Evolutionary conservation across 2,797 vertebrate genomes (phyloP).

Genomic region (Morus bassanus): DNA sequence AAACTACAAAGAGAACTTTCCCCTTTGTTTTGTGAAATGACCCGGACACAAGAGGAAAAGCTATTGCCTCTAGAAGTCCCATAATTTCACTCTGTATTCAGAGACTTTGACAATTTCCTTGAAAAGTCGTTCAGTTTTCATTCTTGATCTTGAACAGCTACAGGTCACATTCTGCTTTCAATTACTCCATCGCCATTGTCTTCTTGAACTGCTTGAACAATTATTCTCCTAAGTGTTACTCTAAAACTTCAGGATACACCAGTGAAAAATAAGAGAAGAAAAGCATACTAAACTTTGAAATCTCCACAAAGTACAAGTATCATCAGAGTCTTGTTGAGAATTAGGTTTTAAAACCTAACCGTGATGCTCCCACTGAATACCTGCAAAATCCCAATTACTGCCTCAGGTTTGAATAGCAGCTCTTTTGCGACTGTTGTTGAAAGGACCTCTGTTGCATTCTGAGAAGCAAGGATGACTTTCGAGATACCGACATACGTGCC

Average conservation of each 20-base stretch:
- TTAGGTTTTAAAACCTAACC: slow-evolving; percentile 9
- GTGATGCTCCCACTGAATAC: neutral
- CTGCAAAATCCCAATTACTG: slow-evolving; percentile 50
- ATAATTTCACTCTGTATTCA: slow-evolving; percentile 23
- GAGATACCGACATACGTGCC: neutral
- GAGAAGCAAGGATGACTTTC: slow-evolving; percentile 8
- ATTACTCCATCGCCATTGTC: neutral
- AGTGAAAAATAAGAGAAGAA: slow-evolving; percentile 42
- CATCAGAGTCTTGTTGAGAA: neutral
- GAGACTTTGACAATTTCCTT: slow-evolving; percentile 29
- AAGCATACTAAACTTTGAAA: slow-evolving; percentile 9
- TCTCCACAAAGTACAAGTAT: neutral
- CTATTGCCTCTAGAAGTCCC: neutral
- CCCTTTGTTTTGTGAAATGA: slow-evolving; percentile 27
- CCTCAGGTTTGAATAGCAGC: slow-evolving; percentile 43
- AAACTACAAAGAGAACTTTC: neutral
- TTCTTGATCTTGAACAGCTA: slow-evolving; percentile 29
- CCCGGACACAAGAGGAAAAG: neutral
- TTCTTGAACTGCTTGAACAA: slow-evolving; percentile 34
- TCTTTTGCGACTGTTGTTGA: slow-evolving; percentile 23
- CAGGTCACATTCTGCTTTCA: slow-evolving; percentile 53
- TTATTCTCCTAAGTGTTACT: slow-evolving; percentile 28
- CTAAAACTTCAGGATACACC: neutral
- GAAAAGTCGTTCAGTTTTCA: neutral
- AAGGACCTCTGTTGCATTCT: slow-evolving; percentile 3